These are phyloP conservation scores for Podabrus alpinus DNA, from an alignment of 2,888 invertebrate species.

Conservation along the genomic window DNA sequence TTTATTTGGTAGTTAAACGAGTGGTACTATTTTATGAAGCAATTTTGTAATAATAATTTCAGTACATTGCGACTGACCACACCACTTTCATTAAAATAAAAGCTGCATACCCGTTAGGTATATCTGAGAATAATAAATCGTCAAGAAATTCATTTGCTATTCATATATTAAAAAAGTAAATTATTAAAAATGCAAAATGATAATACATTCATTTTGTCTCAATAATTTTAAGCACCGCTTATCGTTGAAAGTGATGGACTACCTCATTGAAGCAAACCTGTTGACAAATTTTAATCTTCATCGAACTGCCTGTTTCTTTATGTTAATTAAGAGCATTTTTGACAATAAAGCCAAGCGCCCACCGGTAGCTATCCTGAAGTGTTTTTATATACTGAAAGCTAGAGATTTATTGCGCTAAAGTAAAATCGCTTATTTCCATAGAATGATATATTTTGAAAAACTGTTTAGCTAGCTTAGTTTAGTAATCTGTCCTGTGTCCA, in stretches of 20 bases:
- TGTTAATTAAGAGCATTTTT: not conserved
- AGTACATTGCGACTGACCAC: constrained; percentile 18
- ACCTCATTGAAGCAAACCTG: constrained; percentile 17
- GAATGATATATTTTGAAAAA: too few species aligned
- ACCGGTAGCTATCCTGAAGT: not conserved
- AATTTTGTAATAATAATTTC: constrained; percentile 22
- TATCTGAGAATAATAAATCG: constrained; percentile 18
- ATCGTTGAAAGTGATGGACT: constrained; percentile 16
- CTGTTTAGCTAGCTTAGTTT: not conserved
- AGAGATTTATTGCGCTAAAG: too few species aligned
- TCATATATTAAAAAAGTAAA: not conserved
- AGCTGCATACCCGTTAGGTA: constrained; percentile 17
- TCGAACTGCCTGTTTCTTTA: not conserved
- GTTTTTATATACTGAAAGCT: too few species aligned
- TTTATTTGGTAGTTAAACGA: constrained; percentile 19
- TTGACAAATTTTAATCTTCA: constrained; percentile 26
- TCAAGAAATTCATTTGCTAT: constrained; percentile 16
- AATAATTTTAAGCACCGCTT: constrained; percentile 1
- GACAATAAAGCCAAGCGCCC: constrained; percentile 3
- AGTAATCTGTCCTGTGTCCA: not conserved
- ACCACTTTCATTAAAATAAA: constrained; percentile 30
- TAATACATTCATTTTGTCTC: not conserved
- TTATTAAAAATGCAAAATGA: constrained; percentile 3
- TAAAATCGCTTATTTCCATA: too few species aligned
- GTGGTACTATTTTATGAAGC: constrained; percentile 15